Evolutionary conservation across 2,888 invertebrate genomes (phyloP).

Genomic region (Hanleya hanleyi): DNA sequence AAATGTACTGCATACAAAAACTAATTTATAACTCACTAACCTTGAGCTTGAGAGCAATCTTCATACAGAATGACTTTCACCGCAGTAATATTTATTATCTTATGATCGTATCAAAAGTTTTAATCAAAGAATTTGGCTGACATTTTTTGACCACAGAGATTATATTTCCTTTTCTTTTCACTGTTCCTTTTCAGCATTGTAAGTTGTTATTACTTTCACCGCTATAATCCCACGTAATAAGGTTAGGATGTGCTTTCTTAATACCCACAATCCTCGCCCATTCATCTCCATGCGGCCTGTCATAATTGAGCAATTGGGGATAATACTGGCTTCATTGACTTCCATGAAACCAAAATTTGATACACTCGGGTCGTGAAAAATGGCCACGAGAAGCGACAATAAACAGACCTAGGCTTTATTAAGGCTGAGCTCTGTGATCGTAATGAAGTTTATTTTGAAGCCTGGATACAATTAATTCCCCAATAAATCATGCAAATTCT

Average conservation of each 20-base stretch:
- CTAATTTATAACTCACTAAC: too few species aligned
- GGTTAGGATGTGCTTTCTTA: neutral
- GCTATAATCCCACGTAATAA: neutral
- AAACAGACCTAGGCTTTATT: neutral
- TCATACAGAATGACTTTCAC: too few species aligned
- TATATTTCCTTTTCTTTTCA: neutral
- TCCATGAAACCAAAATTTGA: neutral
- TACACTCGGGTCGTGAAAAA: neutral
- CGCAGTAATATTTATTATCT: too few species aligned
- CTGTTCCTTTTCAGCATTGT: neutral
- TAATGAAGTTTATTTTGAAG: constrained; percentile 10
- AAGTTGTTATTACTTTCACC: neutral
- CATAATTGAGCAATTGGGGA: constrained; percentile 8
- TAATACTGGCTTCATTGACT: neutral
- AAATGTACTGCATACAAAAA: too few species aligned
- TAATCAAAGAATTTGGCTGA: neutral
- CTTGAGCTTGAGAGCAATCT: too few species aligned
- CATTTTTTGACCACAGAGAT: neutral
- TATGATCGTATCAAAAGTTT: neutral
- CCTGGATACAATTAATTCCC: neutral
- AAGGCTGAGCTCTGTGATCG: neutral
- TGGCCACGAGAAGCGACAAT: neutral
- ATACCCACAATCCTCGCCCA: neutral
- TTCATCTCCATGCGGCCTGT: neutral
- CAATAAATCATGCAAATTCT: neutral